phyloP scores from a whole-genome alignment of 2,888 invertebrate genomes.

The Eugnorisma glareosa region DNA sequence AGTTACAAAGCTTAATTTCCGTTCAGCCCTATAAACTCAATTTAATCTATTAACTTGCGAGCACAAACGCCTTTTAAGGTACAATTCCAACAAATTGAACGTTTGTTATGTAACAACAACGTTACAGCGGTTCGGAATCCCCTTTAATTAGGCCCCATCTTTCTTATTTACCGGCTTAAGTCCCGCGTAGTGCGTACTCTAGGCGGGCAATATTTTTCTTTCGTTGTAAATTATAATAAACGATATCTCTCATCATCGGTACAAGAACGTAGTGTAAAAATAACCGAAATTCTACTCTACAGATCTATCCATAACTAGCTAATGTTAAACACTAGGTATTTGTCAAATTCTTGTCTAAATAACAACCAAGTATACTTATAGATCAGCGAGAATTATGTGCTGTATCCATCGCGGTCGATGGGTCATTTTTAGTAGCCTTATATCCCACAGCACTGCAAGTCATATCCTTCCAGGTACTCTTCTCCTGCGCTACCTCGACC shows the following conservation, averaged over 20 bases:
- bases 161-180: constrained; percentile 55
- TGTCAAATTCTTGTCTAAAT: too few relatives aligned
- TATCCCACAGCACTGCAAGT: too few relatives aligned
- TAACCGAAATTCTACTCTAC: constrained; percentile 6
- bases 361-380: background rate
- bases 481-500: background rate
- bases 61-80: constrained; percentile 6
- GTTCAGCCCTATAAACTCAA: constrained; percentile 4
- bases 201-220: constrained; percentile 23
- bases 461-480: too few relatives aligned
- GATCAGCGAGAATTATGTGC: too few relatives aligned
- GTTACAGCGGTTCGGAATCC: constrained; percentile 25
- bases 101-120: constrained; percentile 12
- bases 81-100: constrained; percentile 23
- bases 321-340: too few relatives aligned
- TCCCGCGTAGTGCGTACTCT: constrained; percentile 25
- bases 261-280: background rate
- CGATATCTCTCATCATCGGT: constrained; percentile 34
- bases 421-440: too few relatives aligned
- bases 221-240: constrained; percentile 51
- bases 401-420: too few relatives aligned
- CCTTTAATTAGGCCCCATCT: constrained; percentile 52
- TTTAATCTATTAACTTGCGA: constrained; percentile 12
- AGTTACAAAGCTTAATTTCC: background rate
- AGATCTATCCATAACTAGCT: background rate